A percentile compares a stretch with the other conserved stretches of the same genome.
phyloP scores from a whole-genome alignment of 2,888 invertebrate species.

The Lysandra bellargus region DNA sequence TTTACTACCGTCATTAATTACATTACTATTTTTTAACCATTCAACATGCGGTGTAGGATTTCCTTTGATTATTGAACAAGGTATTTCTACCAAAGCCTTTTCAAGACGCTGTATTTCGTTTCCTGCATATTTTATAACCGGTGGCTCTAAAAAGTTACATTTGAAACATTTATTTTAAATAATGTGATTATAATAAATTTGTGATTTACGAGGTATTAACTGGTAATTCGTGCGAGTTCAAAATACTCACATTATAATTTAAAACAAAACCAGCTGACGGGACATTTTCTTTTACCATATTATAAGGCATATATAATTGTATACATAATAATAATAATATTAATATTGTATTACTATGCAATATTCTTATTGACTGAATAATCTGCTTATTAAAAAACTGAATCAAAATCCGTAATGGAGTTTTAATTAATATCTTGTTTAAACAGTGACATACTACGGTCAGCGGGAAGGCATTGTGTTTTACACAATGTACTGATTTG shows the following conservation, averaged over 20 bases:
- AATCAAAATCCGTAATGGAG: not conserved
- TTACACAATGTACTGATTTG: not conserved
- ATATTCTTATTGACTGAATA: too few relatives aligned
- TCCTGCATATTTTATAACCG: slow-evolving; percentile 43
- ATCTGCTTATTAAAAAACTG: not conserved
- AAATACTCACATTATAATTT: too few relatives aligned
- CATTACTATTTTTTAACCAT: slow-evolving; percentile 48
- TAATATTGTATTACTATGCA: too few relatives aligned
- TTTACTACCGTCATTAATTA: slow-evolving; percentile 38
- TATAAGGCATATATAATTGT: too few relatives aligned
- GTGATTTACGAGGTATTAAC: too few relatives aligned
- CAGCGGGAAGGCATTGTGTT: not conserved
- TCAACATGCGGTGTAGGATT: slow-evolving; percentile 48
- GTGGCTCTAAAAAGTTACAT: slow-evolving; percentile 47
- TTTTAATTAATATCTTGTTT: not conserved
- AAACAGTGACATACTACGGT: not conserved
- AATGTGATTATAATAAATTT: not conserved
- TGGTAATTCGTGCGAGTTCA: too few relatives aligned
- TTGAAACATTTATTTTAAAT: not conserved
- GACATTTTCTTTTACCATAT: too few relatives aligned
- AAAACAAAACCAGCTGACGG: too few relatives aligned
- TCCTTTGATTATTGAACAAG: slow-evolving; percentile 48
- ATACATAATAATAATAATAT: too few relatives aligned
- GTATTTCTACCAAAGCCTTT: slow-evolving; percentile 39
- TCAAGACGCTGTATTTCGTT: slow-evolving; percentile 43